phyloP scores from a whole-genome alignment of 2,113 vertebrate species.

The Dipodomys merriami region DNA sequence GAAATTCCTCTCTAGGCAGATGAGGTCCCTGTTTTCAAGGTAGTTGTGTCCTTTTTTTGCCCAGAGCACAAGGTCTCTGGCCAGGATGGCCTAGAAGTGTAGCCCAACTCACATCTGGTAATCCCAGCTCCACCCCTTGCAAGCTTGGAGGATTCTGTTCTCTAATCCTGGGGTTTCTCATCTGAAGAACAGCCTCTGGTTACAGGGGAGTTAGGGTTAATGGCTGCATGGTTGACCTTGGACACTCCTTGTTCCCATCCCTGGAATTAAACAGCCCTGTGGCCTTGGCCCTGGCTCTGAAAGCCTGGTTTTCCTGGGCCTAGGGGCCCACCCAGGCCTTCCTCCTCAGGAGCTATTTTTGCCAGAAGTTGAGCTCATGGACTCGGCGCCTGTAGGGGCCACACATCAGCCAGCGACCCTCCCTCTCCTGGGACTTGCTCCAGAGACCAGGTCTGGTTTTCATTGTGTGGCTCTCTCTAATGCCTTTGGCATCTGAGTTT shows the following conservation, averaged over 20 bases:
- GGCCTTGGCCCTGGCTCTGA: not conserved
- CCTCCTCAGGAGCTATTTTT: not conserved
- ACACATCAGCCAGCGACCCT: not conserved
- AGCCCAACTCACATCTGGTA: not conserved
- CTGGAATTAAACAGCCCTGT: rapidly evolving
- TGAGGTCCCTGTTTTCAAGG: not conserved
- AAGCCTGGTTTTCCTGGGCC: not conserved
- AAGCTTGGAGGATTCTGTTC: not conserved
- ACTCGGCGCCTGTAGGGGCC: not conserved
- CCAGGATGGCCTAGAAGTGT: too few relatives aligned
- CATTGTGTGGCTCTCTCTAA: not conserved
- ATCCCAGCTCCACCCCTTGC: not conserved
- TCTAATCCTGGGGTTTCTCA: not conserved
- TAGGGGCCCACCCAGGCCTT: not conserved
- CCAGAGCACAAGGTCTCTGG: too few relatives aligned
- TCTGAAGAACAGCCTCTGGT: not conserved
- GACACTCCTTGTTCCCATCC: not conserved
- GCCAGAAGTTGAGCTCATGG: conserved; percentile 61
- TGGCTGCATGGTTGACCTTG: not conserved
- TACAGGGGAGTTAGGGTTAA: not conserved
- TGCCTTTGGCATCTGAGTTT: conserved; percentile 48
- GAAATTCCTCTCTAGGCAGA: too few relatives aligned
- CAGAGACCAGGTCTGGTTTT: conserved; percentile 55
- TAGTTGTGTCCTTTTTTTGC: not conserved
- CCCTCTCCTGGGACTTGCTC: conserved; percentile 24